Base-by-base conservation (phyloP, 2,797 vertebrate species). In the Scleropages formosus region DNA sequence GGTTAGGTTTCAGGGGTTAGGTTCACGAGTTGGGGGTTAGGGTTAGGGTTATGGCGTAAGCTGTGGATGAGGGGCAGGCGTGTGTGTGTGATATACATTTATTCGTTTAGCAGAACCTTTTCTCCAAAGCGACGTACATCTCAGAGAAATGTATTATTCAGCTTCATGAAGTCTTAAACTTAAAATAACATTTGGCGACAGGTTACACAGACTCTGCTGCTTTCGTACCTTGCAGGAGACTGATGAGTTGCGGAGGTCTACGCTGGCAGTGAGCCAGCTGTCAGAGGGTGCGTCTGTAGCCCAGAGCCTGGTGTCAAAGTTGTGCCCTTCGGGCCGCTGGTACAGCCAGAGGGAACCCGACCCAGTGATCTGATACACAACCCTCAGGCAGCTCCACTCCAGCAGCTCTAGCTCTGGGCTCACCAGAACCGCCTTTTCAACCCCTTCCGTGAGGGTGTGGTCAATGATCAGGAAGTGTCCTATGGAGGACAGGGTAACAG, bases 311-410 rank as follows among this genome's bases (percentile, higher is more conserved):
- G 44, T 87, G 87, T 98, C 96, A 61, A 97, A 95, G 83, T 90
- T 95, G 82, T 93, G 91, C 24, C 93, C 93, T 77, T 95, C 91
- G 0, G 83, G 86, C 61, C 95, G 91, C 81, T 92, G 79, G 75
- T 92, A 92, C 68, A 98, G 87, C 74, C 93, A 94, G 85, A 98
- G 84, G 44, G 87, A 80, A 16, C 86, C 90, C 0, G 87, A 82
- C 13, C 89, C 83, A 0, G 71, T 75, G 87, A 98, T 93, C 89
- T 97, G 97, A 84, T 98, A 96, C 71, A 97, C 94, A 22, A 98
- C 80, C 60, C 95, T 93, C 77, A 98, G 84, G 64, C 97, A 98
- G 88, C 93, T 96, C 95, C 96, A 97, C 44, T 95, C 95, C 15
- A 89, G 90, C 0, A 89, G 85, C 62, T 94, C 92, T 61, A 98